phyloP scores from a whole-genome alignment of 2,888 invertebrate genomes.

The Sclerodermus sp. region DNA sequence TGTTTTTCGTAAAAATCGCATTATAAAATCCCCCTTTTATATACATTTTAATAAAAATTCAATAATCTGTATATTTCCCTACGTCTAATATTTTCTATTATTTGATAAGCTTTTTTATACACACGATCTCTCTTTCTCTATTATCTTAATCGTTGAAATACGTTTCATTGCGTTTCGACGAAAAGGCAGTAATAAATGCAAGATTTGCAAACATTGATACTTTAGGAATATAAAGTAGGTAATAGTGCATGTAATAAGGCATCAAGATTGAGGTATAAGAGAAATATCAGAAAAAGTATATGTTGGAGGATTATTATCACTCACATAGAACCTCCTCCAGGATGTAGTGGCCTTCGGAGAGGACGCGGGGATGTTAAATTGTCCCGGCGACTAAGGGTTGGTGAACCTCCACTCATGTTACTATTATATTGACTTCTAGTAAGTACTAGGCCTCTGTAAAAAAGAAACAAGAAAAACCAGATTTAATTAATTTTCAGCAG shows the following conservation, averaged over 20 bases:
- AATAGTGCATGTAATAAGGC: conserved; percentile 43
- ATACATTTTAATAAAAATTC: neutral
- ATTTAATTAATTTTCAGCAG: neutral
- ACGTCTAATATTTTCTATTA: neutral
- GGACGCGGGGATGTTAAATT: conserved; percentile 51
- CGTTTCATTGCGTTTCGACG: neutral
- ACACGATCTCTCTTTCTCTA: neutral
- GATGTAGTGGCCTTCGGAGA: conserved; percentile 50
- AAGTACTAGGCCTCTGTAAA: conserved; percentile 47
- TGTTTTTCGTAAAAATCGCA: neutral
- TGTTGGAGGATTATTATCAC: conserved; percentile 48
- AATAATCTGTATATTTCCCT: neutral
- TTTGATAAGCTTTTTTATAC: too few relatives aligned
- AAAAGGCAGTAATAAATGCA: neutral
- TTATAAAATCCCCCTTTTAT: neutral
- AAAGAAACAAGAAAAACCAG: neutral
- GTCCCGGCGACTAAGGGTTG: conserved; percentile 51
- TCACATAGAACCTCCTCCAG: conserved; percentile 57
- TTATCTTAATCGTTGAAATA: neutral
- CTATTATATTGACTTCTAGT: conserved; percentile 48
- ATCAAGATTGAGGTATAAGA: conserved; percentile 45
- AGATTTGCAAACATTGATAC: neutral
- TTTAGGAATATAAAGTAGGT: conserved; percentile 1
- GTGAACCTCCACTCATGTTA: conserved; percentile 46
- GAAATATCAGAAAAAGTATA: conserved; percentile 45